phyloP scores from a whole-genome alignment of 2,113 vertebrate species.

The Stomatorhinus ivindoensis region DNA sequence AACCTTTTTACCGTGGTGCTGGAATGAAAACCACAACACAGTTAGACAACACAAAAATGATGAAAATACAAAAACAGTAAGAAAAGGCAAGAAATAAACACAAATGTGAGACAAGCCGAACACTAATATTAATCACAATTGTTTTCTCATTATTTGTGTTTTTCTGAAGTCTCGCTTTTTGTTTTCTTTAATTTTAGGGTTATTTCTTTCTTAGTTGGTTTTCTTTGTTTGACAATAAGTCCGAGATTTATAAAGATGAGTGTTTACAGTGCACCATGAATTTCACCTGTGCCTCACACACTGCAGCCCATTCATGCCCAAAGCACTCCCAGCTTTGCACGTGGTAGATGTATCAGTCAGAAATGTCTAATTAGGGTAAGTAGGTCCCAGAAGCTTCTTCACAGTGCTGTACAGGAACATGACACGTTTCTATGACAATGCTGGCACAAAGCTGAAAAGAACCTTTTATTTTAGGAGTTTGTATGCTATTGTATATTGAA shows the following conservation, averaged over 20 bases:
- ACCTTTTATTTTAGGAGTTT: not conserved
- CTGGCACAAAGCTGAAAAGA: conserved; percentile 26
- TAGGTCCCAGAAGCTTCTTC: conserved; percentile 4
- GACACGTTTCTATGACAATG: not conserved
- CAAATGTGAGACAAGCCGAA: not conserved
- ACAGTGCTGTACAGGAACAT: conserved; percentile 15
- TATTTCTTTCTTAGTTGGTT: not conserved
- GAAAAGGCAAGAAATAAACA: no score
- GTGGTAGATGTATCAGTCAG: not conserved
- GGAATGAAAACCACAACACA: not conserved
- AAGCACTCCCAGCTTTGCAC: not conserved
- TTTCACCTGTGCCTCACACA: not conserved
- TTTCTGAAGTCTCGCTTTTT: not conserved
- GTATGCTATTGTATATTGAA: not conserved
- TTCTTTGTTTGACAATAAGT: not conserved
- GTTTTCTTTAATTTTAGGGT: not conserved
- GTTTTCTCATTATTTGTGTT: not conserved
- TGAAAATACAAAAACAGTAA: no score
- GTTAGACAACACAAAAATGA: not conserved
- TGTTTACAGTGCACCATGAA: not conserved
- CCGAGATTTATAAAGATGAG: not conserved
- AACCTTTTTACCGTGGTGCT: not conserved
- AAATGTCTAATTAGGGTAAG: not conserved
- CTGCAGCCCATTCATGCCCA: not conserved
- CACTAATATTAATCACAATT: not conserved